Base-by-base conservation (phyloP, 1,140 invertebrate species). In the Microplitis demolitor region DNA sequence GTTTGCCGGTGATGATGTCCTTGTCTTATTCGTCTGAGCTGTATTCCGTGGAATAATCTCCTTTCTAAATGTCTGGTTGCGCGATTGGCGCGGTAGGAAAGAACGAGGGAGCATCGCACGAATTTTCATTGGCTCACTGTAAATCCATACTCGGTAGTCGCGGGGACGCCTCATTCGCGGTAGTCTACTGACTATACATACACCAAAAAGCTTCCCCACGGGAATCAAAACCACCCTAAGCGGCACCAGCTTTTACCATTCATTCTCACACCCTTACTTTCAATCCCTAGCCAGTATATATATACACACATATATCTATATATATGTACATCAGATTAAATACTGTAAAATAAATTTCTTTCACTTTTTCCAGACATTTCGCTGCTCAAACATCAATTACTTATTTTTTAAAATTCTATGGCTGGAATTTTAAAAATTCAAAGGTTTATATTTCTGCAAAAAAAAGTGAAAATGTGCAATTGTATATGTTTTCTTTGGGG, bases 81-180 rank as follows among this genome's bases (percentile, higher is more conserved):
- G 62, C 71, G 73, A 80, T 83, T 83, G 83, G 81, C 72, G 74
- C 76, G 70, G 16, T 61, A 34, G 75, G 37, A 67, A 31, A 64
- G 34, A 73, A 79, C 73, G 73, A 78, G 82, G 79, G 74, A 69
- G 76, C 51, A 71, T 69, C 70, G 71, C 58, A 56, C 9, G 79
- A 66, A 50, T 51, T 70, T 73, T 73, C 56, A 83, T 84, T 83
- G 83, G 82, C 62, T 71, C 71, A 34, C 37, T 2, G 34, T 76
- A 74, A 74, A 80, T 82, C 81, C 82, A 80, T 81, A 78, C 82
- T 80, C 78, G 75, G 73, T 78, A 83, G 74, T 80, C 80, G 82
- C 80, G 81, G 78, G 35, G 82, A 75, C 71, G 79, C 71, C 79
- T 77, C 73, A 77, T 80, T 80, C 75, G 75, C 73, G 77, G 78